Conservation (phyloP, 2,888 invertebrate species). For the Lasioglossum malachurum region DNA sequence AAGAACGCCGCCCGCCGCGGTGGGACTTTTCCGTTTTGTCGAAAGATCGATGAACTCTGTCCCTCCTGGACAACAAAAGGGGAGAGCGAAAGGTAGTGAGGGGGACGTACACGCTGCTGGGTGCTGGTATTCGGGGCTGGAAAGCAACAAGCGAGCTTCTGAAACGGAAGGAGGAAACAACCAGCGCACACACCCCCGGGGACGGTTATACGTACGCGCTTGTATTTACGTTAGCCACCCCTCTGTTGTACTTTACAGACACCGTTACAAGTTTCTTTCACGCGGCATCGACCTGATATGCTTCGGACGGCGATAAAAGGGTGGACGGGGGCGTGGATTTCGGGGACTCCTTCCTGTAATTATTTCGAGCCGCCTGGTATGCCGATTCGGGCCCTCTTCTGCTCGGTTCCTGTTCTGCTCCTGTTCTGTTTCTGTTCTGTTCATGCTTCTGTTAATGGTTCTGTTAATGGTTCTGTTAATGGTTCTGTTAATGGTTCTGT, state of each 20-base stretch:
- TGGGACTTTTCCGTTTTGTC: constrained; percentile 53
- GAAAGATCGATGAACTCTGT: constrained; percentile 69
- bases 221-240: not conserved
- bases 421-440: too few relatives aligned
- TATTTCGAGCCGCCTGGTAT: not conserved
- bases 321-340: not conserved
- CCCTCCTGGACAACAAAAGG: constrained; percentile 34
- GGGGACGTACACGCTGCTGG: constrained; percentile 15
- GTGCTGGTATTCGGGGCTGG: constrained; percentile 22
- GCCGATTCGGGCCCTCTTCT: not conserved
- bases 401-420: not conserved
- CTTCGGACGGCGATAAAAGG: constrained; percentile 10
- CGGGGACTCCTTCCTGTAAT: not conserved
- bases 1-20: constrained; percentile 39
- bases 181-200: constrained; percentile 24
- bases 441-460: too few relatives aligned
- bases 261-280: not conserved
- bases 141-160: constrained; percentile 50
- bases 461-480: too few relatives aligned
- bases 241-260: not conserved
- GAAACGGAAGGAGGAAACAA: constrained; percentile 34
- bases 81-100: constrained; percentile 5
- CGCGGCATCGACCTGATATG: not conserved
- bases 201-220: constrained; percentile 16
- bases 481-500: too few relatives aligned